Evolutionary conservation across 2,888 invertebrate species (phyloP).

Genomic region (Eutolmus rufibarbis): DNA sequence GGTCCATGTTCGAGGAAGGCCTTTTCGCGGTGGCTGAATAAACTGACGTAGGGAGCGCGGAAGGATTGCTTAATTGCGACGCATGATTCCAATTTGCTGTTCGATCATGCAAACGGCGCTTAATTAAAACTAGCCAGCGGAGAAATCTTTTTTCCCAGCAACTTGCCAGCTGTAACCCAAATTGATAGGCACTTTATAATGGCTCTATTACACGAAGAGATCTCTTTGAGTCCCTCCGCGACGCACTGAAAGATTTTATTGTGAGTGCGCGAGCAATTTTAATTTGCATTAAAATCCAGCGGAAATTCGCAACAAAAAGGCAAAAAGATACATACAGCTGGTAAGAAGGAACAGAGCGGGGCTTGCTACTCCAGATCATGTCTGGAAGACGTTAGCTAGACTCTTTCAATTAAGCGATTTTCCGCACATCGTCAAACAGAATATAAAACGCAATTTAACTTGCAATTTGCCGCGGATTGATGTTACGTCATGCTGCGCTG

Average conservation of each 20-base stretch:
- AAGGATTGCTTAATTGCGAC: not conserved
- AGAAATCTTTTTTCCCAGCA: not conserved
- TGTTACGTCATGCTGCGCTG: slow-evolving; percentile 25
- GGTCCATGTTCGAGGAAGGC: not conserved
- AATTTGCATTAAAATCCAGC: slow-evolving; percentile 23
- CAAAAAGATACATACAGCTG: not conserved
- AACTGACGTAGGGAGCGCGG: not conserved
- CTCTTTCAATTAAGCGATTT: slow-evolving; percentile 21
- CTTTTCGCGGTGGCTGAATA: not conserved
- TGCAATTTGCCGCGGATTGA: not conserved
- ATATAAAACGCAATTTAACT: slow-evolving; percentile 18
- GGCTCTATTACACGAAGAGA: not conserved
- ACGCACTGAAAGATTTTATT: slow-evolving; percentile 11
- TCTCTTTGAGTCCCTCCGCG: not conserved
- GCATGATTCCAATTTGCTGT: not conserved
- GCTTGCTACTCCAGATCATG: not conserved
- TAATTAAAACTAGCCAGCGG: not conserved
- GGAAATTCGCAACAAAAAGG: not conserved
- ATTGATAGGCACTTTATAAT: not conserved
- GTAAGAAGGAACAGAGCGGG: not conserved
- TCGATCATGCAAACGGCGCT: not conserved
- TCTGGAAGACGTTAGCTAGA: slow-evolving; percentile 10
- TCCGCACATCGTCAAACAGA: slow-evolving; percentile 24
- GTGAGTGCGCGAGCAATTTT: not conserved
- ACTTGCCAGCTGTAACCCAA: not conserved